A percentile compares a stretch with the other conserved stretches of the same genome.
These are phyloP conservation scores for Apocrypta bakeri DNA, from an alignment of 1,140 invertebrate genomes.

Conservation along the genomic window DNA sequence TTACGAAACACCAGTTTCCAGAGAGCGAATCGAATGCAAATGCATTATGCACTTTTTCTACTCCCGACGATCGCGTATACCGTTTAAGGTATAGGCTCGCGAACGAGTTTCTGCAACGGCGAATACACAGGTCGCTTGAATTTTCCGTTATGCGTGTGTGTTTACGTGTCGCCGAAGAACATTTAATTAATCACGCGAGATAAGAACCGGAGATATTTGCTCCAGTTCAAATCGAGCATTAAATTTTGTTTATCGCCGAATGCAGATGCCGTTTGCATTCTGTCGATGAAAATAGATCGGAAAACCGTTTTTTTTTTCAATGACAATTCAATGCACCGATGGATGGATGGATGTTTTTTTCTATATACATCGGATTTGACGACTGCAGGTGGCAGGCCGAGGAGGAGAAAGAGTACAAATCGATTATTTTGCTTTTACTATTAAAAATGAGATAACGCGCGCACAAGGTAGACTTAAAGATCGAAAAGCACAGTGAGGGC, in stretches of 20 bases:
- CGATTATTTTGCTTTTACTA: too few species aligned
- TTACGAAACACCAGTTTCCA: neutral
- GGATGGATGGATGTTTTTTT: too few species aligned
- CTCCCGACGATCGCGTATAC: neutral
- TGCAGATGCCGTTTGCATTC: neutral
- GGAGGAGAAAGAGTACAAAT: too few species aligned
- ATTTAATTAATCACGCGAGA: conserved; percentile 24
- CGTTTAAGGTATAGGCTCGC: neutral
- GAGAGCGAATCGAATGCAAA: neutral
- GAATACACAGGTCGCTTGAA: conserved; percentile 5
- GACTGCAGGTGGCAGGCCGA: neutral
- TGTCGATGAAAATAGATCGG: neutral
- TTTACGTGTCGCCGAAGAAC: conserved; percentile 10
- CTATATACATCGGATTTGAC: too few species aligned
- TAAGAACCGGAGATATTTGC: neutral
- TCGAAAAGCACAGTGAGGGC: neutral
- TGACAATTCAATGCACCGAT: too few species aligned
- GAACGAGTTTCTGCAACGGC: conserved; percentile 45
- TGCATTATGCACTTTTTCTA: neutral
- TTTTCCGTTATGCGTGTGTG: conserved; percentile 33
- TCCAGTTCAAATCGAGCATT: neutral
- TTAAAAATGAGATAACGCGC: too few species aligned
- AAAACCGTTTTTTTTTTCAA: neutral
- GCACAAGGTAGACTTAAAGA: too few species aligned
- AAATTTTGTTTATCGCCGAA: neutral